A percentile compares a stretch with the other conserved stretches of the same genome.
Evolutionary conservation across 1,140 invertebrate genomes (phyloP).

Genomic region (Cydia amplana): DNA sequence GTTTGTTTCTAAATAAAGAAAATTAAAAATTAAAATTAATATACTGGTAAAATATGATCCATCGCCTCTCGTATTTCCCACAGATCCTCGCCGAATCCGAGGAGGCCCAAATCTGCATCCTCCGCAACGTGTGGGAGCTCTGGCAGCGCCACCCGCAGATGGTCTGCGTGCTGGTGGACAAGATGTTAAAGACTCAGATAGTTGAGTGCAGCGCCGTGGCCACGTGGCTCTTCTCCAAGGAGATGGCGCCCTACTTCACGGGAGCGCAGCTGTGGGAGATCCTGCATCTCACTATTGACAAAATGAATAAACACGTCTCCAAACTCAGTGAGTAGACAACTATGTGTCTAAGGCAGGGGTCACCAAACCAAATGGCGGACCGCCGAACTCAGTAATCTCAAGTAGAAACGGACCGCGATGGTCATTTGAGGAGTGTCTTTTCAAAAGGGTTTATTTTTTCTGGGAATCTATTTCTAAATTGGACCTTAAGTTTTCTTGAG

Average conservation of each 20-base stretch:
- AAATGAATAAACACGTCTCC: slow-evolving; percentile 97
- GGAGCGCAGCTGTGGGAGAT: slow-evolving; percentile 99
- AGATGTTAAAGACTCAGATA: slow-evolving; percentile 98
- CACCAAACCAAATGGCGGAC: too few species aligned
- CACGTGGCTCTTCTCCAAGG: slow-evolving; percentile 99
- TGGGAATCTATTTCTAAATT: too few species aligned
- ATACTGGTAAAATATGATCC: too few species aligned
- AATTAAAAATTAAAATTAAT: too few species aligned
- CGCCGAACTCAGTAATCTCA: too few species aligned
- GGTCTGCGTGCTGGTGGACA: slow-evolving; percentile 97
- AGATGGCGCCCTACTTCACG: slow-evolving; percentile 96
- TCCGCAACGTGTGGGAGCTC: slow-evolving; percentile 95
- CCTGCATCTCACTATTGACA: slow-evolving; percentile 95
- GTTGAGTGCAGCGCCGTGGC: slow-evolving; percentile 98
- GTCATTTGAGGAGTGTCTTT: too few species aligned
- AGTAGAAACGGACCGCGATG: too few species aligned
- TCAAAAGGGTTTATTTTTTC: too few species aligned
- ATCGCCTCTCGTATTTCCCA: slow-evolving; percentile 33
- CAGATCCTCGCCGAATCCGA: slow-evolving; percentile 94
- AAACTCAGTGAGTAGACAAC: slow-evolving; percentile 85
- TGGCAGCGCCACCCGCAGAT: slow-evolving; percentile 98
- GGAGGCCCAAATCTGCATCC: slow-evolving; percentile 96
- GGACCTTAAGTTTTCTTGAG: too few species aligned
- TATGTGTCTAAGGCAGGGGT: too few species aligned
- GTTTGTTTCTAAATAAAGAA: too few species aligned